These are phyloP conservation scores for Poecilia latipinna DNA, from an alignment of 2,113 vertebrate species.

Conservation along the genomic window DNA sequence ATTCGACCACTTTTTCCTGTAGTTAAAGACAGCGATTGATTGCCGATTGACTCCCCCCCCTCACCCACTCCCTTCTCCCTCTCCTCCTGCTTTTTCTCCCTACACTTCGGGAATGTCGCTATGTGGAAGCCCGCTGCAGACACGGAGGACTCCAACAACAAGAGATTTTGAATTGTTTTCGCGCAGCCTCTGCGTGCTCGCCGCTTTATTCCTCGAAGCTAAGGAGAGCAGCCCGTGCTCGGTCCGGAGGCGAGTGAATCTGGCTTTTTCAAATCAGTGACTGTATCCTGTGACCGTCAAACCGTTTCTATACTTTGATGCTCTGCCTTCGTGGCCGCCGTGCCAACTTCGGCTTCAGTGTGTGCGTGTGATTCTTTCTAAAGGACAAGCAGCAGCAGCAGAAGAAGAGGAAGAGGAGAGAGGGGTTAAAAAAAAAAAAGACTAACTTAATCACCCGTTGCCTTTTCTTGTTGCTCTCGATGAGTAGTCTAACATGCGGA, in stretches of 20 bases:
- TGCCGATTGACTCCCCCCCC: slow-evolving; percentile 52
- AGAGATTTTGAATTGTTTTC: slow-evolving; percentile 59
- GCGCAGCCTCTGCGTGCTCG: slow-evolving; percentile 56
- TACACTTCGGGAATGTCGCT: slow-evolving; percentile 78
- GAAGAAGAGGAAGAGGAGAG: not conserved
- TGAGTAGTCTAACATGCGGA: slow-evolving; percentile 97
- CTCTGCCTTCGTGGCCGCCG: slow-evolving; percentile 57
- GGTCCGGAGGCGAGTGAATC: slow-evolving; percentile 59
- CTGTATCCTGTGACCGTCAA: slow-evolving; percentile 38
- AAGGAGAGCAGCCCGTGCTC: slow-evolving; percentile 38
- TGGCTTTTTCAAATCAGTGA: slow-evolving; percentile 44
- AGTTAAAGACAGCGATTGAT: slow-evolving; percentile 70
- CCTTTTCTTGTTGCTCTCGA: slow-evolving; percentile 82
- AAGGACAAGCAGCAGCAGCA: slow-evolving; percentile 24
- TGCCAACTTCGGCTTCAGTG: slow-evolving; percentile 63
- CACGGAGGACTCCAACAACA: slow-evolving; percentile 62
- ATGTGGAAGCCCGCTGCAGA: slow-evolving; percentile 73
- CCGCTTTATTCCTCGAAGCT: slow-evolving; percentile 65
- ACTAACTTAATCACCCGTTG: slow-evolving; percentile 82
- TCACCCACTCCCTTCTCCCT: not conserved
- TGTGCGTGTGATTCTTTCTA: slow-evolving; percentile 46
- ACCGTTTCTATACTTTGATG: slow-evolving; percentile 54
- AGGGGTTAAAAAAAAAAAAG: not conserved
- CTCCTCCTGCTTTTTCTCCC: not conserved
- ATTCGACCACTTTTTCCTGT: slow-evolving; percentile 56